These are phyloP conservation scores for Coelopa pilipes DNA, from an alignment of 2,888 invertebrate species.

Conservation along the genomic window DNA sequence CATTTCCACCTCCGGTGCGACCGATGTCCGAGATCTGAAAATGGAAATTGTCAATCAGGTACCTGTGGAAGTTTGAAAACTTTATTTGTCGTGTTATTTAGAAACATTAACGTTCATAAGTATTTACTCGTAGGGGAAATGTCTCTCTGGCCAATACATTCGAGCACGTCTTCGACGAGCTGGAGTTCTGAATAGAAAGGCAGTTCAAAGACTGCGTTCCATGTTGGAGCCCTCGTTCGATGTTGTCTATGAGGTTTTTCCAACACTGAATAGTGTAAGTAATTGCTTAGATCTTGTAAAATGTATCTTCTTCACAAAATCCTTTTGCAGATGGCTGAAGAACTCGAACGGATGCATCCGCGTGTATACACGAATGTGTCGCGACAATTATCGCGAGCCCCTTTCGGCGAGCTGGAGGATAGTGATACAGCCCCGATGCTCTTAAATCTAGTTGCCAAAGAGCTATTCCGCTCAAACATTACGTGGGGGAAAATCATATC, in stretches of 20 bases:
- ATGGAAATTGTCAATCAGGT: too few relatives aligned
- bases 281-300: background rate
- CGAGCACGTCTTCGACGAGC: constrained; percentile 79
- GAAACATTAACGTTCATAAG: background rate
- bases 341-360: constrained; percentile 83
- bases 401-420: constrained; percentile 70
- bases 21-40: too few relatives aligned
- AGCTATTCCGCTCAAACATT: constrained; percentile 76
- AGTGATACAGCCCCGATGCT: constrained; percentile 68
- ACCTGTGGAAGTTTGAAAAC: too few relatives aligned
- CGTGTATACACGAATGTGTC: constrained; percentile 79
- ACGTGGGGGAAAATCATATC: constrained; percentile 85
- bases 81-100: too few relatives aligned
- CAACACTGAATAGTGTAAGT: constrained; percentile 72
- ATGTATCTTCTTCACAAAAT: background rate
- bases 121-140: constrained; percentile 70
- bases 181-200: constrained; percentile 79
- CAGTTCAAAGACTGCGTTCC: constrained; percentile 74
- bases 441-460: constrained; percentile 76
- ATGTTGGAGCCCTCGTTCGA: constrained; percentile 70
- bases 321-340: constrained; percentile 70
- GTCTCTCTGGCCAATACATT: constrained; percentile 82
- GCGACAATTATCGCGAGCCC: constrained; percentile 76
- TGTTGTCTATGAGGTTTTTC: constrained; percentile 73
- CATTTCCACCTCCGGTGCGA: too few relatives aligned